phyloP scores from a whole-genome alignment of 2,113 vertebrate genomes.

The Zosterops hypoxanthus region DNA sequence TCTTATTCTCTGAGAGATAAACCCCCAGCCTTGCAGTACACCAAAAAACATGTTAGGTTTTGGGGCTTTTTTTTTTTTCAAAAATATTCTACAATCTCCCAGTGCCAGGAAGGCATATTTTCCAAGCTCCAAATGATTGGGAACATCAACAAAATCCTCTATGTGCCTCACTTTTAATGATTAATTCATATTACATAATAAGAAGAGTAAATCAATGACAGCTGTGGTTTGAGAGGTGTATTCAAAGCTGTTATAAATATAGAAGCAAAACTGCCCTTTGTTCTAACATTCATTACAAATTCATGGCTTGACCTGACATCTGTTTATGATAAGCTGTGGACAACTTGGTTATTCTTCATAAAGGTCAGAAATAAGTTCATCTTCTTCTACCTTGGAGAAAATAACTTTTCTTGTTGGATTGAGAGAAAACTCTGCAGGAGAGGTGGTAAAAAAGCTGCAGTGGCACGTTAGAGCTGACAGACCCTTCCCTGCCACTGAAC shows the following conservation, averaged over 20 bases:
- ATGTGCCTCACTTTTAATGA: neutral
- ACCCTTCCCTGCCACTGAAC: neutral
- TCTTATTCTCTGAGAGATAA: neutral
- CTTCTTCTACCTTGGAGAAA: constrained; percentile 13
- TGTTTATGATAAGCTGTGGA: constrained; percentile 41
- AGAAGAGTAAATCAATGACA: constrained; percentile 53
- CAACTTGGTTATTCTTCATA: constrained; percentile 55
- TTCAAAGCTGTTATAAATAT: constrained; percentile 39
- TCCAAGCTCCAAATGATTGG: constrained; percentile 2
- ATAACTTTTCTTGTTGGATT: neutral
- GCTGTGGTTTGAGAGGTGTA: constrained; percentile 47
- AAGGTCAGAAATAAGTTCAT: constrained; percentile 25
- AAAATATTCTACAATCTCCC: neutral
- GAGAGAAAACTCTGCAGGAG: neutral
- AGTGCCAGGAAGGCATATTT: constrained; percentile 15
- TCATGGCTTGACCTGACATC: constrained; percentile 13
- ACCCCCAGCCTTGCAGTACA: neutral
- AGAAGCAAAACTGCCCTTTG: constrained; percentile 41
- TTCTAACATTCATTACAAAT: constrained; percentile 49
- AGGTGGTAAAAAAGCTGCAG: neutral
- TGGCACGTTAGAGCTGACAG: neutral
- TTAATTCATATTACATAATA: constrained; percentile 48
- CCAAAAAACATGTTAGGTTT: neutral
- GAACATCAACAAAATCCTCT: constrained; percentile 43
- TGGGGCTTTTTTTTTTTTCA: neutral